Conservation (phyloP, 2,888 invertebrate species). For the Stratiomys singularior region DNA sequence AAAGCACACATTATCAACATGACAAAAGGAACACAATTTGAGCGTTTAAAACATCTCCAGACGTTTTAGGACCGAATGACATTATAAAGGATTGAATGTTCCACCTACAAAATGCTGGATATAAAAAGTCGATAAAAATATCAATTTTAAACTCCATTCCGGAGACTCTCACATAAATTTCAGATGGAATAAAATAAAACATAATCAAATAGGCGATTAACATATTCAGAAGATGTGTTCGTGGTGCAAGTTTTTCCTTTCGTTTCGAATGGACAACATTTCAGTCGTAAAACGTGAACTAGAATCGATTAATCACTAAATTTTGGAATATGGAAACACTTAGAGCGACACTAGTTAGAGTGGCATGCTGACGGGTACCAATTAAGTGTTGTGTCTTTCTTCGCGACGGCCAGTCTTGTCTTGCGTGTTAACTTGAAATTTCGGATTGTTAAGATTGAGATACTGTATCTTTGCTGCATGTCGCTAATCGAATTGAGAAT, state of each 20-base stretch:
- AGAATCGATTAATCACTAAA: conserved; percentile 35
- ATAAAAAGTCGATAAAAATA: background rate
- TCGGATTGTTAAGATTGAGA: no score
- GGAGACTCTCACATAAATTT: conserved; percentile 39
- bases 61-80: background rate
- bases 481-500: no score
- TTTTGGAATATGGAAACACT: conserved; percentile 24
- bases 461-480: no score
- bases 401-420: no score
- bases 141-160: conserved; percentile 3
- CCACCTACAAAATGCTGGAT: conserved; percentile 30
- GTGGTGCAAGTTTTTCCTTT: background rate
- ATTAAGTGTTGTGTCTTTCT: no score
- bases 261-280: background rate
- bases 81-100: background rate
- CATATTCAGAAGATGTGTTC: conserved; percentile 13
- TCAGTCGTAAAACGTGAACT: conserved; percentile 19
- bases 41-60: background rate
- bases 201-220: conserved; percentile 2
- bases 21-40: conserved; percentile 6
- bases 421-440: no score
- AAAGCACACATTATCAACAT: conserved; percentile 33
- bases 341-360: conserved; percentile 7
- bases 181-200: conserved; percentile 11
- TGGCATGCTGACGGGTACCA: no score